These are phyloP conservation scores for Coptodon bakossiorum DNA, from an alignment of 2,113 vertebrate genomes.

Conservation along the genomic window DNA sequence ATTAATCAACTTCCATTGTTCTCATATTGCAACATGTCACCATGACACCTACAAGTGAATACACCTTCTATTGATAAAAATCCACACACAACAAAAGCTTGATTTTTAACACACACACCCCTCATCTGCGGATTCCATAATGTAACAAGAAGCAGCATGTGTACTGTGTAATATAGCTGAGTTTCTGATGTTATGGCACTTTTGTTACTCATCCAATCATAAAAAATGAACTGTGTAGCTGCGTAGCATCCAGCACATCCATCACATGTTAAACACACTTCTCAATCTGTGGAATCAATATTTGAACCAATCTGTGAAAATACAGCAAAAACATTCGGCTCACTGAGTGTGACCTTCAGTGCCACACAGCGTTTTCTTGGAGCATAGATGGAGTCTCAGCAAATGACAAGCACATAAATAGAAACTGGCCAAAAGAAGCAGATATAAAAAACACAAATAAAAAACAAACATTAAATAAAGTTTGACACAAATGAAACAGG, in stretches of 20 bases:
- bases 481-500: slow-evolving; percentile 28
- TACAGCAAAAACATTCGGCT: background rate
- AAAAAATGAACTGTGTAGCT: background rate
- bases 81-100: background rate
- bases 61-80: slow-evolving; percentile 18
- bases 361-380: background rate
- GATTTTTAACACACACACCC: background rate
- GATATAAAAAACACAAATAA: background rate
- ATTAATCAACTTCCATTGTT: background rate
- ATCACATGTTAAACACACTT: background rate
- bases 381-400: background rate
- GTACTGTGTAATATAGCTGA: background rate
- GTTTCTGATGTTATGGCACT: slow-evolving; percentile 31
- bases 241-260: background rate
- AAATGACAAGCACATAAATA: background rate
- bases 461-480: background rate
- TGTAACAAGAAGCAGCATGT: background rate
- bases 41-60: slow-evolving; percentile 1
- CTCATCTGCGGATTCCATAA: background rate
- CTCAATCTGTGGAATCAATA: background rate
- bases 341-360: slow-evolving; percentile 10
- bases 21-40: slow-evolving; percentile 20
- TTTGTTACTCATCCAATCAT: background rate
- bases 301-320: background rate
- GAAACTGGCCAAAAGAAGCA: background rate